Conservation (phyloP, 2,113 vertebrate genomes). For the Sterrhoptilus dennistouni region DNA sequence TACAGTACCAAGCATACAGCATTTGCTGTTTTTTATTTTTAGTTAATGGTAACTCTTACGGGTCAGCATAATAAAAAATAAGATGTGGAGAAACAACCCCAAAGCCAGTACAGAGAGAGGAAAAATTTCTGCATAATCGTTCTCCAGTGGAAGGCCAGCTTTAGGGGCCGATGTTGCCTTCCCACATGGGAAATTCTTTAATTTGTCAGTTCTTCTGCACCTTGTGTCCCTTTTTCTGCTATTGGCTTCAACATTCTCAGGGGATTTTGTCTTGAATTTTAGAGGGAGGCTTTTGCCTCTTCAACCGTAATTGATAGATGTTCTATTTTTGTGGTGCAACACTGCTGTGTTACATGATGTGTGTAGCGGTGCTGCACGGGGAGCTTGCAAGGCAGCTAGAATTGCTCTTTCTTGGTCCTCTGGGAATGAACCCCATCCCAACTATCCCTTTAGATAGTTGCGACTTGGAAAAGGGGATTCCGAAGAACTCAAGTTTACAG, state of each 20-base stretch:
- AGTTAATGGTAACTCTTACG: neutral
- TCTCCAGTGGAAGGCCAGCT: neutral
- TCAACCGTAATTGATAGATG: slow-evolving; percentile 38
- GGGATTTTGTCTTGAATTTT: slow-evolving; percentile 26
- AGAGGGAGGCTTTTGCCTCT: slow-evolving; percentile 11
- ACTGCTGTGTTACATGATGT: neutral
- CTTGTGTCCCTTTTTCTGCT: neutral
- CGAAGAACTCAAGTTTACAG: neutral
- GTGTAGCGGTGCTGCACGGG: neutral
- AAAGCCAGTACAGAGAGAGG: neutral
- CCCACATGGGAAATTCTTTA: neutral
- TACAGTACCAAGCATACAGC: neutral
- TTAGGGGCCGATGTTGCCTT: fast-evolving
- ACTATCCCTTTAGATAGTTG: neutral
- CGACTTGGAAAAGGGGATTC: neutral
- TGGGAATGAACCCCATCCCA: neutral
- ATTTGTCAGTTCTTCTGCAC: neutral
- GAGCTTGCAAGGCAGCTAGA: neutral
- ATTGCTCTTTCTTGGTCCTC: neutral
- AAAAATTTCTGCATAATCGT: neutral
- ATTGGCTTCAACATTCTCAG: neutral
- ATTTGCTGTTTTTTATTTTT: neutral
- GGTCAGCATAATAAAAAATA: neutral
- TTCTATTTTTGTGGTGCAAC: slow-evolving; percentile 35
- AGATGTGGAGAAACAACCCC: neutral